Base-by-base conservation (phyloP, 2,113 vertebrate species). In the Arothron firmamentum region DNA sequence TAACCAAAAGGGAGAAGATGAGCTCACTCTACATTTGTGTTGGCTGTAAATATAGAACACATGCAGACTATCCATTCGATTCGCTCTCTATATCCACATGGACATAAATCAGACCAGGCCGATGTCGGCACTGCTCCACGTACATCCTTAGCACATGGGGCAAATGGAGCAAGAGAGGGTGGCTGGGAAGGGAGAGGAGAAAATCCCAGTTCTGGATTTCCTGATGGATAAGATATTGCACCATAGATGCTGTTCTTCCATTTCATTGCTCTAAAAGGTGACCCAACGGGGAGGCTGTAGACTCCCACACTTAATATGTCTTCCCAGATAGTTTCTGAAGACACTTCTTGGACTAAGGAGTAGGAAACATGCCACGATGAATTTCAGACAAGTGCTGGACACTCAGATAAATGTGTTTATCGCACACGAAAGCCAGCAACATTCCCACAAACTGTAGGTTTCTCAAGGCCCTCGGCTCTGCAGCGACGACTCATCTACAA, bases 21-120 rank as follows among this genome's bases (percentile, higher is more conserved):
- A 90, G 85, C 81, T 90, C 88, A 88, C 88, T 89, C 88, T 90
- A 88, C 85, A 87, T 88, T 85, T 81, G 71, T 80, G 81, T 85
- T 82, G 76, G 78, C 79, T 82, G 87, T 89, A 87, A 90, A 91
- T 91, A 90, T 84, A 78, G 79, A 90, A 90, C 89, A 90, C 79
- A 86, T 91, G 90, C 78, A 75, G 73, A 46, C 80, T 70, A 77
- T 79, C 65, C 70, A 52, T 88, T 87, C 80, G 77, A 88, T 87
- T 89, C 85, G 76, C 71, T 62, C 62, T 70, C 75, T 78, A 67
- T 72, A 65, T 80, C 70, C 59, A 56, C 69, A 62, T 25, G 62
- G 59, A 63, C 67, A 89, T 90, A 90, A 90, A 90, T 91, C 88
- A 89, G 82, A 70, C 50, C 50, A 62, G 50, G 57, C 52, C 73